A percentile compares a stretch with the other conserved stretches of the same genome.
Conservation (phyloP, 2,797 vertebrate genomes). For the Glossophaga mutica region DNA sequence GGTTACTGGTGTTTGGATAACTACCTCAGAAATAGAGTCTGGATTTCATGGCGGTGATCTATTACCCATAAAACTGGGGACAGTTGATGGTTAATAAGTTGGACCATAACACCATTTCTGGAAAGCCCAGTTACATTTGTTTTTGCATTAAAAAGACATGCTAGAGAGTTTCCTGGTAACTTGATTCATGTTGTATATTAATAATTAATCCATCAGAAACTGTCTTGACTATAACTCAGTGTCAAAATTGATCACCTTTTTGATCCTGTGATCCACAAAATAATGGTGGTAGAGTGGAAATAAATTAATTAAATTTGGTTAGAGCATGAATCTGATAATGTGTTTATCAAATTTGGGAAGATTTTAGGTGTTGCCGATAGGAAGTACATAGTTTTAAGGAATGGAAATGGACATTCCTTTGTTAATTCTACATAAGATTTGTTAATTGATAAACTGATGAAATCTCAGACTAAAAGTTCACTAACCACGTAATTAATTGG, state of each 20-base stretch:
- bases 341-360: not conserved
- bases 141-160: slow-evolving; percentile 15
- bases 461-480: not conserved
- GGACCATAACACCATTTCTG: not conserved
- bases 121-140: slow-evolving; percentile 19
- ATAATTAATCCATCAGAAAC: slow-evolving; percentile 27
- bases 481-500: not conserved
- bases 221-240: not conserved
- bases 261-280: not conserved
- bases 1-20: slow-evolving; percentile 44
- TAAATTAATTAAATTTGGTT: not conserved
- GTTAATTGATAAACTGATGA: not conserved
- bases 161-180: slow-evolving; percentile 40
- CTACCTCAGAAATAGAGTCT: slow-evolving; percentile 33
- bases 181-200: slow-evolving; percentile 36
- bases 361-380: not conserved
- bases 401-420: not conserved
- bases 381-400: not conserved
- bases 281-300: not conserved
- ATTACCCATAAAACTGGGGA: slow-evolving; percentile 30
- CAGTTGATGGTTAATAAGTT: not conserved
- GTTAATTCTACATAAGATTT: not conserved
- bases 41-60: slow-evolving; percentile 32
- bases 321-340: not conserved
- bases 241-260: not conserved